Percentiles rank a stretch among this genome's conserved stretches.
phyloP scores from a whole-genome alignment of 2,797 vertebrate species.

The Xenops minutus region DNA sequence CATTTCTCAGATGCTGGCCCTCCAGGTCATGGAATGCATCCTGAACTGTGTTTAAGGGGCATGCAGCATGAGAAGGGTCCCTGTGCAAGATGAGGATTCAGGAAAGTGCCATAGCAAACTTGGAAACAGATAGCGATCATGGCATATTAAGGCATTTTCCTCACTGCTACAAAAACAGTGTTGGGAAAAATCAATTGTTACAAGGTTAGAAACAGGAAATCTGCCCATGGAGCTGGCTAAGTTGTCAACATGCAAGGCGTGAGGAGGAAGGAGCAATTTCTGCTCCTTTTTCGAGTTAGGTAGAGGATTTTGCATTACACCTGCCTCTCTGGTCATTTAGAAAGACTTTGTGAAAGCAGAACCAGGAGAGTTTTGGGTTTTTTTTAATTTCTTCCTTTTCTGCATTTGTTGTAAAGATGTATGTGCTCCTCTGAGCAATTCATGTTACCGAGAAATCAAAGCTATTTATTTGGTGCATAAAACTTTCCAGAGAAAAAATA shows the following conservation, averaged over 20 bases:
- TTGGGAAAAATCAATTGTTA: neutral
- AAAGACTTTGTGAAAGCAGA: neutral
- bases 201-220: neutral
- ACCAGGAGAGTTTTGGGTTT: neutral
- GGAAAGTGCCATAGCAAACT: neutral
- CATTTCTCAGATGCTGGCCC: neutral
- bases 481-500: neutral
- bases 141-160: neutral
- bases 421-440: neutral
- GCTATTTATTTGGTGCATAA: neutral
- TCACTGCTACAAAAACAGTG: neutral
- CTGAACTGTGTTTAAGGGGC: neutral
- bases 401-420: neutral
- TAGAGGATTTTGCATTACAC: neutral
- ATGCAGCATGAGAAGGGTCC: neutral
- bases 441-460: neutral
- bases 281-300: neutral
- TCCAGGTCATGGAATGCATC: neutral
- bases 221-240: neutral
- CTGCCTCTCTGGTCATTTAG: neutral
- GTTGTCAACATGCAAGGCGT: fast-evolving
- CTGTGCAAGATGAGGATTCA: neutral
- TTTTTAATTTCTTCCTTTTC: neutral
- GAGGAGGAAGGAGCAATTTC: neutral
- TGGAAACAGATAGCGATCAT: neutral